These are phyloP conservation scores for Ormyrus thymus DNA, from an alignment of 2,888 invertebrate genomes.

Conservation along the genomic window DNA sequence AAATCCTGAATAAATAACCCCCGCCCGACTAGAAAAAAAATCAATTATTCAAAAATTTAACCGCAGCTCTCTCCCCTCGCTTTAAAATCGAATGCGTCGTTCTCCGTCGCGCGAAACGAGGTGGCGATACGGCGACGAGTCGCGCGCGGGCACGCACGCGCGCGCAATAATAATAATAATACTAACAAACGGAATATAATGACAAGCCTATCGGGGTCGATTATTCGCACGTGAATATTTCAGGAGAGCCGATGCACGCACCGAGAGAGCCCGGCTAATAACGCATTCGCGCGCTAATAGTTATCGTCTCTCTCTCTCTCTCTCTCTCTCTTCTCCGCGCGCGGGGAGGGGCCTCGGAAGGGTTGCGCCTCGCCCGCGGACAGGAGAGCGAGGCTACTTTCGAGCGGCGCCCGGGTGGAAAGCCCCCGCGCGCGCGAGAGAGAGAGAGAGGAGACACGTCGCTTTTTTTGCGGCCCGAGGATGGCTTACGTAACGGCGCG, in stretches of 20 bases:
- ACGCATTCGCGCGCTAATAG: constrained; percentile 12
- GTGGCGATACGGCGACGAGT: constrained; percentile 27
- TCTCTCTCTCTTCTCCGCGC: constrained; percentile 5
- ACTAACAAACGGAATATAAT: background rate
- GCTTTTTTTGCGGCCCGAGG: no score
- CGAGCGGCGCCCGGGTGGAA: no score
- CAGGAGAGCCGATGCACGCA: constrained; percentile 57
- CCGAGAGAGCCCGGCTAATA: constrained; percentile 9
- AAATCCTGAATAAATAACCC: no score
- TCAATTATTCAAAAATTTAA: no score
- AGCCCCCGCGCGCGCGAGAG: background rate
- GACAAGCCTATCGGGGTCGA: constrained; percentile 4
- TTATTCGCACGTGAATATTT: constrained; percentile 61
- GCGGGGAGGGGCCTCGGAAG: background rate
- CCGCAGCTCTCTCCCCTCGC: no score
- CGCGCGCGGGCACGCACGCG: background rate
- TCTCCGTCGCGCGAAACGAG: constrained; percentile 26
- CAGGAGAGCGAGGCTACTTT: no score
- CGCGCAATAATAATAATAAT: background rate
- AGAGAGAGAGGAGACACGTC: no score
- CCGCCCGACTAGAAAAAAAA: no score
- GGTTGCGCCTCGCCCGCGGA: constrained; percentile 10
- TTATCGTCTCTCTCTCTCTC: constrained; percentile 2
- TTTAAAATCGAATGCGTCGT: constrained; percentile 20
- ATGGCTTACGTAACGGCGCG: no score